These are phyloP conservation scores for Valencia hispanica DNA, from an alignment of 2,797 vertebrate genomes.

Conservation along the genomic window DNA sequence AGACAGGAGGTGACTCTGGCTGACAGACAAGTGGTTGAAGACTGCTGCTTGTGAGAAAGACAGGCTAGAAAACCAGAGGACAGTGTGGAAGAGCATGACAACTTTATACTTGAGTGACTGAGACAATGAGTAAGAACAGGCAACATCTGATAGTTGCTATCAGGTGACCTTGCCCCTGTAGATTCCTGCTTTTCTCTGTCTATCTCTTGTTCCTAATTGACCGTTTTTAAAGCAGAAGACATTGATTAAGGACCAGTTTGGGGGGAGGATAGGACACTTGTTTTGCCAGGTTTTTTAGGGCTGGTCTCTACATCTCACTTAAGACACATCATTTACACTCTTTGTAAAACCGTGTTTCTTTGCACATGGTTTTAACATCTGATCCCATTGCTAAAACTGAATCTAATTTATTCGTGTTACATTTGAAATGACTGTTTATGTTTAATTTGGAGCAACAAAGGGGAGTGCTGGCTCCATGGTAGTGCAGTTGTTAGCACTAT, in stretches of 20 bases:
- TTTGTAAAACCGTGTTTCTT: no score
- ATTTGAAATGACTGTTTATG: no score
- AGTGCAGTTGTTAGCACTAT: no score
- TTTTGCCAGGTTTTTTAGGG: no score
- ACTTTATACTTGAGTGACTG: conserved; percentile 52
- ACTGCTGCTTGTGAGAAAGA: conserved; percentile 29
- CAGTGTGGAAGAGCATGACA: conserved; percentile 16
- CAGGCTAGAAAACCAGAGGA: conserved; percentile 26
- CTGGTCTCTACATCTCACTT: no score
- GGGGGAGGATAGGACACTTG: no score
- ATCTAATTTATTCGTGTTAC: no score
- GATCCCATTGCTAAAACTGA: no score
- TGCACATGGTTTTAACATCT: no score
- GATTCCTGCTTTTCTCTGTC: conserved; percentile 31
- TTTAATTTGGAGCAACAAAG: no score
- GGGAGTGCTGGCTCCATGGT: no score
- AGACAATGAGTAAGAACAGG: conserved; percentile 26
- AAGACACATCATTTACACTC: no score
- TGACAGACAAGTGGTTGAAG: conserved; percentile 41
- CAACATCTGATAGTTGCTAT: conserved; percentile 44
- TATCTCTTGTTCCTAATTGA: conserved; percentile 56
- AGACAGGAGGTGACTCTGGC: conserved; percentile 10
- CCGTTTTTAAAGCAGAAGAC: conserved; percentile 42
- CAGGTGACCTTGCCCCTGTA: conserved; percentile 57
- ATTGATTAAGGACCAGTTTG: conserved; percentile 34